These are phyloP conservation scores for Mastomys coucha DNA, from an alignment of 2,113 vertebrate genomes.

Conservation along the genomic window DNA sequence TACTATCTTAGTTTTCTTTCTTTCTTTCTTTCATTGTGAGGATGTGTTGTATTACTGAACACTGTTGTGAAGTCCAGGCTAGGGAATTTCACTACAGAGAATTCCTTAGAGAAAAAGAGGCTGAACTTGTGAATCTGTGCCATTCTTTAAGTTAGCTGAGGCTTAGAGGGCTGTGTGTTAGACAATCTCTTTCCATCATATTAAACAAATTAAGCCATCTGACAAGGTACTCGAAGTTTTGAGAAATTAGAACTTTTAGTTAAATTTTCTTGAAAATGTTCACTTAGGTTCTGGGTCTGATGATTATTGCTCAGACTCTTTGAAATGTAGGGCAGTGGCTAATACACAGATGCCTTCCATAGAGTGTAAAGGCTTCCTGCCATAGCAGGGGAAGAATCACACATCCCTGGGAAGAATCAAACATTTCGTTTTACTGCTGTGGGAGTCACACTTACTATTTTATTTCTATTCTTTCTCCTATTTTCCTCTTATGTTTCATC, in stretches of 20 bases:
- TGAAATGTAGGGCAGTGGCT: neutral
- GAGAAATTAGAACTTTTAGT: neutral
- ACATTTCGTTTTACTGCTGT: neutral
- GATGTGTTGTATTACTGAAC: neutral
- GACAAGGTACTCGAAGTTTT: neutral
- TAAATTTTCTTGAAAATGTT: slow-evolving; percentile 2
- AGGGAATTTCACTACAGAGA: neutral
- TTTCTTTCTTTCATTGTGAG: neutral
- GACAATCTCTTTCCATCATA: neutral
- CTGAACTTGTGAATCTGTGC: neutral
- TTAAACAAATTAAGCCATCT: neutral
- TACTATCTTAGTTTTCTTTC: neutral
- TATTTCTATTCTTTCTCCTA: neutral
- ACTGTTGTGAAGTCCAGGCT: neutral
- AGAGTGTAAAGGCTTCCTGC: neutral
- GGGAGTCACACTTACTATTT: neutral
- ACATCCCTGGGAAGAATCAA: neutral
- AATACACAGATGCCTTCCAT: neutral
- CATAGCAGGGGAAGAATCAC: neutral
- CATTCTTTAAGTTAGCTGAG: neutral
- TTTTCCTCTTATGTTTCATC: neutral
- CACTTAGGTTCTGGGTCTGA: neutral
- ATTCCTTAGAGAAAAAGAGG: neutral
- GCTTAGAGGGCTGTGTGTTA: neutral
- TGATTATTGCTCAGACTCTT: neutral